Evolutionary conservation across 2,113 vertebrate species (phyloP).

Genomic region (Rhinolophus ferrumequinum): DNA sequence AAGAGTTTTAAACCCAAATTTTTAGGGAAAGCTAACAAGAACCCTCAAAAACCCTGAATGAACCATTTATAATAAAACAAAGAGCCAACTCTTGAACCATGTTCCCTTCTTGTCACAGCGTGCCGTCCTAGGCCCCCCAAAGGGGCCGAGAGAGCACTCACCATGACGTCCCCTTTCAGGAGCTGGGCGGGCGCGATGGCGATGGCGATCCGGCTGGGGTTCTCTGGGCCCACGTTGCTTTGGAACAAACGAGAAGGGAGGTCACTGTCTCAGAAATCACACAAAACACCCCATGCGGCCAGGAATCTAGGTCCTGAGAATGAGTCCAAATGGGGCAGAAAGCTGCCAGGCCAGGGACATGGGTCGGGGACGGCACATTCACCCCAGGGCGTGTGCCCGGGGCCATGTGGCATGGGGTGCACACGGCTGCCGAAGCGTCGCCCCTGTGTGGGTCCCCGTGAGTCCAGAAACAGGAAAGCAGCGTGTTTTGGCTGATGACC

Average conservation of each 20-base stretch:
- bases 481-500: rapidly evolving
- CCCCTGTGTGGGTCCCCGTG: rapidly evolving
- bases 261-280: not conserved
- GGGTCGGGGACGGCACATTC: too few relatives aligned
- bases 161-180: slow-evolving; percentile 97
- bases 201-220: slow-evolving; percentile 90
- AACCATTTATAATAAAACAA: not conserved
- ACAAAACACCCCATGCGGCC: rapidly evolving
- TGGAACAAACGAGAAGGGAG: slow-evolving; percentile 33
- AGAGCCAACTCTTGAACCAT: not conserved
- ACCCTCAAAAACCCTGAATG: not conserved
- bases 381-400: too few relatives aligned
- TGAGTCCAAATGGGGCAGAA: not conserved
- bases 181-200: slow-evolving; percentile 94
- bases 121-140: not conserved
- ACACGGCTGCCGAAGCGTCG: too few relatives aligned
- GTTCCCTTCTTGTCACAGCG: not conserved
- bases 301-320: not conserved
- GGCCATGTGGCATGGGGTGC: too few relatives aligned
- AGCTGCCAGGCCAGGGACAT: too few relatives aligned
- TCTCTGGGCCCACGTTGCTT: slow-evolving; percentile 90
- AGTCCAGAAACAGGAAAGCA: not conserved
- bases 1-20: not conserved
- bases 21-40: not conserved
- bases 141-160: slow-evolving; percentile 77